A percentile compares a stretch with the other conserved stretches of the same genome.
These are phyloP conservation scores for Heteromyza rotundicornis DNA, from an alignment of 2,888 invertebrate species.

Conservation along the genomic window DNA sequence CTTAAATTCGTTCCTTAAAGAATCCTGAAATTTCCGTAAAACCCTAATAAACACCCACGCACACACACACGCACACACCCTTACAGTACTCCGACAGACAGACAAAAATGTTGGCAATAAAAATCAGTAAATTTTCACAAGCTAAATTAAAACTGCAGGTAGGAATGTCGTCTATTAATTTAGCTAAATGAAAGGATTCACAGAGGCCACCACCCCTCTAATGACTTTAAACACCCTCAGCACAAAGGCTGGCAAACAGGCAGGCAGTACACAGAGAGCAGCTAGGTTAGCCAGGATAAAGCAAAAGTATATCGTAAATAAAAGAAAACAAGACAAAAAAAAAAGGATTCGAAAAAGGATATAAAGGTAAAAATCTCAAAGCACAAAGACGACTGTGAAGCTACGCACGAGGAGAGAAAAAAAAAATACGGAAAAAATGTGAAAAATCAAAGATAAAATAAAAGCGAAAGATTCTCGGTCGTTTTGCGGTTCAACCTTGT, in stretches of 20 bases:
- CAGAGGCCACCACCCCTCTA: background rate
- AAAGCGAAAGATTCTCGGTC: conserved; percentile 43
- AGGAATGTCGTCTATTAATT: conserved; percentile 33
- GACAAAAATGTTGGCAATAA: conserved; percentile 23
- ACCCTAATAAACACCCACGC: background rate
- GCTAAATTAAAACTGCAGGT: conserved; percentile 31
- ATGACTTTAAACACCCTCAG: conserved; percentile 15
- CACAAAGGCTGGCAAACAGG: background rate
- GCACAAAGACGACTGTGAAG: background rate
- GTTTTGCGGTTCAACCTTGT: conserved; percentile 58
- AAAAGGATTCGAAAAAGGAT: no score
- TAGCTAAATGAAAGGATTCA: conserved; percentile 23
- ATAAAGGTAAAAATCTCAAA: conserved; percentile 5
- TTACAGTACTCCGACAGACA: no score
- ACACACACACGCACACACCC: no score
- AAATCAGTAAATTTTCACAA: conserved; percentile 28
- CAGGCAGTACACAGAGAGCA: conserved; percentile 9
- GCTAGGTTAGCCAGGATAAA: conserved; percentile 12
- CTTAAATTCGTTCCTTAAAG: background rate
- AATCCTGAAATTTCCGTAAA: background rate
- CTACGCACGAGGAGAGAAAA: background rate
- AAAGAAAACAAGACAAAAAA: background rate
- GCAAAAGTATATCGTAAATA: background rate
- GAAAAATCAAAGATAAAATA: conserved; percentile 38
- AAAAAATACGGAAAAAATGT: background rate